Evolutionary conservation across 2,113 vertebrate species (phyloP), one percentile per base, ranked within the genome.

Genomic region (Panthera leo): DNA sequence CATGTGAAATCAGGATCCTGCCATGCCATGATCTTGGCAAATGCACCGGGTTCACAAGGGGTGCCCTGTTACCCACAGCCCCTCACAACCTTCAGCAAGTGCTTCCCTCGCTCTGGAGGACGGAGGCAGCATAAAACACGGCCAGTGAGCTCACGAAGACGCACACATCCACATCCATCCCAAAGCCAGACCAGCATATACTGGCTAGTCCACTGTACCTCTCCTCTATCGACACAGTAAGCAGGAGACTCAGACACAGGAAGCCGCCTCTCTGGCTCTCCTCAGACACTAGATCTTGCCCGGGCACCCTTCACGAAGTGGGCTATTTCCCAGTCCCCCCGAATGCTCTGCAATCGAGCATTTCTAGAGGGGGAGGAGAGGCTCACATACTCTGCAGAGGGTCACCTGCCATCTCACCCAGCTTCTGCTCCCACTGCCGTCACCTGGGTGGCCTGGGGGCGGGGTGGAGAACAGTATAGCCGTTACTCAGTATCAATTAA

Each of bases 241-340:
- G 31, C 19, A 18, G 27, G 31, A 80, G 76, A 55, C 48, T 55
- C 27, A 13, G 27, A 78, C 19, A 12, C 0, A 9, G 39, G n/a
- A 42, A 14, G 36, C 51, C 27, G n/a, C 8, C 36, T 61, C 68
- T 51, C 61, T 8, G 34, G 78, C 2, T 36, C 36, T n/a, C 42
- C 51, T 53, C 21, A 55, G 55, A 51, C 36, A 53, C 18, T 25
- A 51, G 18, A 19, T 65, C 86, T 42, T 23, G 48, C 53, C 58
- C 10, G 78, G 2, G 53, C 5, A n/a, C 13, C 76, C n/a, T 42
- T n/a, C 34, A 3, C 0, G 3, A 42, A 23, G 4, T 10, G 34
- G 55, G 58, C 51, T n/a, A 45, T 51, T n/a, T 61, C 84, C 39
- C 85, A 53, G 11, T 45, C 45, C 45, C 42, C 45, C 45, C 45